These are phyloP conservation scores for Chloroclysta siterata DNA, from an alignment of 2,888 invertebrate genomes.

Conservation along the genomic window DNA sequence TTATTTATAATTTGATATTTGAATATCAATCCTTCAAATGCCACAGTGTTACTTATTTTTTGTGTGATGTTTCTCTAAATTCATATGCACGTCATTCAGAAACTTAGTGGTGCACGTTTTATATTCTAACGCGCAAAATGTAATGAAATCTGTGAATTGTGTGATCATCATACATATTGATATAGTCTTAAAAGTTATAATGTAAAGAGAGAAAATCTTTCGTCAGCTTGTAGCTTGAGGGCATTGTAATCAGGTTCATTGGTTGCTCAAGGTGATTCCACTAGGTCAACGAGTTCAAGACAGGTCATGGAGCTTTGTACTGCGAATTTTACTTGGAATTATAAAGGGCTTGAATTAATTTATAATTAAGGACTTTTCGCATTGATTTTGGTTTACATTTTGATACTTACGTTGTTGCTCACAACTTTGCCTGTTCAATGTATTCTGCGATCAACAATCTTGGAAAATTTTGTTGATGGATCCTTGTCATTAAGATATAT, in stretches of 20 bases:
- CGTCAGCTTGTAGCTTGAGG: conserved; percentile 59
- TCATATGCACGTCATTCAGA: not conserved
- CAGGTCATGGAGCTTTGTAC: conserved; percentile 55
- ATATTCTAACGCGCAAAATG: not conserved
- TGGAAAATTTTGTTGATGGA: too few species aligned
- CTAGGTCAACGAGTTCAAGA: conserved; percentile 71
- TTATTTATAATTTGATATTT: not conserved
- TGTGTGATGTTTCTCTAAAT: not conserved
- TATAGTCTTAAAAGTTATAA: conserved; percentile 1
- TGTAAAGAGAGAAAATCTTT: conserved; percentile 35
- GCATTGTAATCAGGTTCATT: conserved; percentile 53
- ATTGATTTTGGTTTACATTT: not conserved
- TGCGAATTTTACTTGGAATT: conserved; percentile 32
- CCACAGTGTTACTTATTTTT: too few species aligned
- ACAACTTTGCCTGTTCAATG: too few species aligned
- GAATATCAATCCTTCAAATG: not conserved
- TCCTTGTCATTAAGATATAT: too few species aligned
- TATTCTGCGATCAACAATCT: too few species aligned
- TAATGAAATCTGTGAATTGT: not conserved
- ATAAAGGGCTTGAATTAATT: conserved; percentile 4
- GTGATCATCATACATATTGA: not conserved
- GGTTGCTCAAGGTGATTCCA: conserved; percentile 57
- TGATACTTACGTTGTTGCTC: not conserved
- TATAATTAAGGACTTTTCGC: not conserved
- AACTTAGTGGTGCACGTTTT: not conserved